A percentile compares a stretch with the other conserved stretches of the same genome.
phyloP scores from a whole-genome alignment of 2,113 vertebrate species.

The Orientallactaga bullata region DNA sequence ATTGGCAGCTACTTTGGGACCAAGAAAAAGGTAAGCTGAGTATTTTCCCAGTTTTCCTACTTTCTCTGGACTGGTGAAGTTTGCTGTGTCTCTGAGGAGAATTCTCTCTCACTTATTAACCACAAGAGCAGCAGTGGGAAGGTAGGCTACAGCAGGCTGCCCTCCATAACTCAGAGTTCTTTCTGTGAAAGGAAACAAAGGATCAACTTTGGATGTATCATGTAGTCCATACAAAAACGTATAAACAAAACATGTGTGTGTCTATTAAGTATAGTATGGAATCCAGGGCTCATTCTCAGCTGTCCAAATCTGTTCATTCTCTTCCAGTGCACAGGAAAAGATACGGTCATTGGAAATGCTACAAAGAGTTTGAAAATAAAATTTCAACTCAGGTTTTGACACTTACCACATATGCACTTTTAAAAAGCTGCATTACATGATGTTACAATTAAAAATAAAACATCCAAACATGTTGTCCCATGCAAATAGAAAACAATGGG shows the following conservation, averaged over 20 bases:
- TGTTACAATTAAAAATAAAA: slow-evolving; percentile 87
- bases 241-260: background rate
- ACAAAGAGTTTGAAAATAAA: slow-evolving; percentile 74
- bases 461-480: slow-evolving; percentile 88
- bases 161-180: background rate
- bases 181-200: background rate
- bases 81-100: background rate
- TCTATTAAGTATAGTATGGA: background rate
- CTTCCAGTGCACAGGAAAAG: background rate
- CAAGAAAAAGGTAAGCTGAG: background rate
- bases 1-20: background rate
- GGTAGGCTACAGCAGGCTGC: background rate
- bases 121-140: background rate
- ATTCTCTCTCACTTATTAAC: background rate
- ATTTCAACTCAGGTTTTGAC: slow-evolving; percentile 79
- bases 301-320: background rate
- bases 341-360: slow-evolving; percentile 76
- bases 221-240: background rate
- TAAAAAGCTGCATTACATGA: slow-evolving; percentile 83
- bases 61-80: background rate
- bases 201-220: background rate
- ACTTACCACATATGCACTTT: slow-evolving; percentile 83
- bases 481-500: slow-evolving; percentile 84
- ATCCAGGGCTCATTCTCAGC: background rate
- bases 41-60: background rate